Percentiles rank a stretch among this genome's conserved stretches.
These are phyloP conservation scores for Synergus gifuensis DNA, from an alignment of 2,888 invertebrate species.

Conservation along the genomic window DNA sequence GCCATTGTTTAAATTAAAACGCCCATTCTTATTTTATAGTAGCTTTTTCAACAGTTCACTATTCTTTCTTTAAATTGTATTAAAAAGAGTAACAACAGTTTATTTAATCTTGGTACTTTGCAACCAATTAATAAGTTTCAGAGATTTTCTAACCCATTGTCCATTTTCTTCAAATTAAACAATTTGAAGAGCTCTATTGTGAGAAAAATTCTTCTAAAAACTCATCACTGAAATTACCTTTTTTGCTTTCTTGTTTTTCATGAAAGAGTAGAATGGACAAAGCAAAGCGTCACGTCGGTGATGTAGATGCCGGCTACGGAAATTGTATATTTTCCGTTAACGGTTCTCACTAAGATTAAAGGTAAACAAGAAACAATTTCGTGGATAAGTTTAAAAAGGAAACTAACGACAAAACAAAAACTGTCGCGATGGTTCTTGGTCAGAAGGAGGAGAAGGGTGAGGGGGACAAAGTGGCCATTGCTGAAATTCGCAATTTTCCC, in stretches of 20 bases:
- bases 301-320: slow-evolving; percentile 40
- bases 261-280: slow-evolving; percentile 42
- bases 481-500: slow-evolving; percentile 60
- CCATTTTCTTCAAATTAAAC: background rate
- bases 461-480: slow-evolving; percentile 32
- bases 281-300: background rate
- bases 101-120: background rate
- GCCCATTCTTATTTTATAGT: background rate
- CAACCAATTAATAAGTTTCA: too few relatives aligned
- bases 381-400: slow-evolving; percentile 35
- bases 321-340: slow-evolving; percentile 65
- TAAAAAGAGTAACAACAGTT: background rate
- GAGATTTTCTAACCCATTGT: too few relatives aligned
- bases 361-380: slow-evolving; percentile 65
- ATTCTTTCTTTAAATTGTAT: background rate
- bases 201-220: background rate
- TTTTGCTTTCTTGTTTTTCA: slow-evolving; percentile 5
- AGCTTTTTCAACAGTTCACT: background rate
- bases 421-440: slow-evolving; percentile 11
- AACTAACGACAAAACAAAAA: slow-evolving; percentile 46
- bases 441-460: background rate
- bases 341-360: slow-evolving; percentile 63
- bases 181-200: background rate
- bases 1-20: slow-evolving; percentile 42
- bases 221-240: background rate